phyloP scores from a whole-genome alignment of 2,888 invertebrate genomes.

The Drosophila formosana region DNA sequence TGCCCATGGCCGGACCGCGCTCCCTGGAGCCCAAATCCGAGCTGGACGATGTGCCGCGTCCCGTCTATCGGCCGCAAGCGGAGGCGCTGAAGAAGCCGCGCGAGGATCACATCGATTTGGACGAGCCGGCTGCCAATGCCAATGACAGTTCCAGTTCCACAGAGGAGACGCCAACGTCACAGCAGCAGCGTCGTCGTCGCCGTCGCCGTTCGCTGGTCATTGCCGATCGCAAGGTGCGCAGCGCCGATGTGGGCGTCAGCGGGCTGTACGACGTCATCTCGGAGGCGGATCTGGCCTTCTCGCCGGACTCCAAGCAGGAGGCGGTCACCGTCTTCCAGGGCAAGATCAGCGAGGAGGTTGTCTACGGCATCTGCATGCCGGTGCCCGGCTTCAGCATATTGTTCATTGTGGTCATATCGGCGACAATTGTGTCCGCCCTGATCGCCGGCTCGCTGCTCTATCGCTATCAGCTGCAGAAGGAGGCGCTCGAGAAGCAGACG shows the following conservation, averaged over 20 bases:
- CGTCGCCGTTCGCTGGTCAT: slow-evolving; percentile 89
- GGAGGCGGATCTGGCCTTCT: slow-evolving; percentile 95
- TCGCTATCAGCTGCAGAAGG: slow-evolving; percentile 91
- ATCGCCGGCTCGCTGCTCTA: slow-evolving; percentile 94
- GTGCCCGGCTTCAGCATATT: slow-evolving; percentile 95
- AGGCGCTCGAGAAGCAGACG: slow-evolving; percentile 86
- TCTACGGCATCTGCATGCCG: slow-evolving; percentile 96
- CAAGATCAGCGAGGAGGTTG: slow-evolving; percentile 94
- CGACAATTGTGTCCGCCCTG: slow-evolving; percentile 94
- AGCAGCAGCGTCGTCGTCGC: slow-evolving; percentile 71
- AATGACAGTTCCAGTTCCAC: background rate
- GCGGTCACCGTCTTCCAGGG: slow-evolving; percentile 95
- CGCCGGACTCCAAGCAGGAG: slow-evolving; percentile 92
- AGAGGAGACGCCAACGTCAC: slow-evolving; percentile 11
- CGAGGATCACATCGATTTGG: slow-evolving; percentile 79
- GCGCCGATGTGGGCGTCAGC: slow-evolving; percentile 95
- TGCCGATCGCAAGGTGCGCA: slow-evolving; percentile 90
- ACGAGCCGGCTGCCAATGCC: slow-evolving; percentile 41
- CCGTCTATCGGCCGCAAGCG: slow-evolving; percentile 81
- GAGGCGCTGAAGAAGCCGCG: slow-evolving; percentile 65
- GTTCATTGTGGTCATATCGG: slow-evolving; percentile 94
- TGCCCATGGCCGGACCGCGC: slow-evolving; percentile 87
- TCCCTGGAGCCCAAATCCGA: slow-evolving; percentile 84
- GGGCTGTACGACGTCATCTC: slow-evolving; percentile 96
- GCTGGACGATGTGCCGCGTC: slow-evolving; percentile 77